Evolutionary conservation across 2,113 vertebrate species (phyloP).

Genomic region (Lontra canadensis): DNA sequence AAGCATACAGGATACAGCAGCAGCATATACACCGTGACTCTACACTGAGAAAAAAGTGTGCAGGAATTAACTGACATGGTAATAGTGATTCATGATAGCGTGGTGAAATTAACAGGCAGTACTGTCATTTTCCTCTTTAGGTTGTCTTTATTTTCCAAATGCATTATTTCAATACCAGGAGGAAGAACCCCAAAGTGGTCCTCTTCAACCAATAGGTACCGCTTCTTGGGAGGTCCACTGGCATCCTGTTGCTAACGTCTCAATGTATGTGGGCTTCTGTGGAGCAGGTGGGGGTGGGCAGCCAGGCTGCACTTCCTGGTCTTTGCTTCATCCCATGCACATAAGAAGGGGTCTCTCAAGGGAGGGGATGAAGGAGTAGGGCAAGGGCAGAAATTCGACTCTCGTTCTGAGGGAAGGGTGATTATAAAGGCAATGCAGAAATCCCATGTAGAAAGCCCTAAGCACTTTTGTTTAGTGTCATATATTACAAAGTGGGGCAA

Average conservation of each 20-base stretch:
- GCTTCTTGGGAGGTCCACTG: neutral
- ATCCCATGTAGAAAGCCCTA: neutral
- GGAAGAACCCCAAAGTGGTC: neutral
- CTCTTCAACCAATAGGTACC: neutral
- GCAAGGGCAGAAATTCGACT: neutral
- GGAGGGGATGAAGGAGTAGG: neutral
- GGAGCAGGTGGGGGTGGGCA: neutral
- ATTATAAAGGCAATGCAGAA: neutral
- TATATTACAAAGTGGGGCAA: neutral
- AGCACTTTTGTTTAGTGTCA: neutral
- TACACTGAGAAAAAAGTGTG: neutral
- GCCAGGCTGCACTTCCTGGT: no score
- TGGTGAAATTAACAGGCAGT: neutral
- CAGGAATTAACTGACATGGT: neutral
- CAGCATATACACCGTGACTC: rapidly evolving
- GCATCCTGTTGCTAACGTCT: neutral
- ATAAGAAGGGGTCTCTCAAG: neutral
- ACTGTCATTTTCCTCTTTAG: neutral
- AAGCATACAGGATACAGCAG: neutral
- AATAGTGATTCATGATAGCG: neutral
- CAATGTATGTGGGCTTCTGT: neutral
- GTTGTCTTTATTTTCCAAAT: neutral
- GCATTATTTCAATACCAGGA: neutral
- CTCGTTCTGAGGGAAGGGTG: neutral
- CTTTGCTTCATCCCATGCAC: neutral